Percentiles rank a stretch among this genome's conserved stretches.
Conservation (phyloP, 2,888 invertebrate genomes). For the Myopa testacea region DNA sequence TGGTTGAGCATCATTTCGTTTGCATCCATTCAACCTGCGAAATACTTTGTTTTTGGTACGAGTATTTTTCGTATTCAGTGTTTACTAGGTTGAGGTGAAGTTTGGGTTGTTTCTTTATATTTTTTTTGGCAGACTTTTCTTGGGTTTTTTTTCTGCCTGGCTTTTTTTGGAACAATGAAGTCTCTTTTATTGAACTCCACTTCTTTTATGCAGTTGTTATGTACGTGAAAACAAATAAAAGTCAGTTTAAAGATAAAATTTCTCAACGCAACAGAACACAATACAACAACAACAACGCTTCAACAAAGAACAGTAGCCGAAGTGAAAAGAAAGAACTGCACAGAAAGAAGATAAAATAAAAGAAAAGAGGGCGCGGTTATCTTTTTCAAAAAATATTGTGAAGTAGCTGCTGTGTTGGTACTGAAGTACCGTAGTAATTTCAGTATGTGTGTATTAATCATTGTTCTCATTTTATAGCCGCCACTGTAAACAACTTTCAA, state of each 20-base stretch:
- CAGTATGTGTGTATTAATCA: neutral
- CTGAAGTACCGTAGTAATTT: too few species aligned
- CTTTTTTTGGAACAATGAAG: conserved; percentile 4
- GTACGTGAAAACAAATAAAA: conserved; percentile 4
- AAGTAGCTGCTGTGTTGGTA: too few species aligned
- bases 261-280: neutral
- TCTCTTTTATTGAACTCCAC: conserved; percentile 1
- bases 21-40: too few species aligned
- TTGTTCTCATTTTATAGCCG: neutral
- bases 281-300: too few species aligned
- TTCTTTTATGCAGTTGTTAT: neutral
- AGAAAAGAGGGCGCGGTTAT: conserved; percentile 13
- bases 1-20: too few species aligned
- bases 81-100: too few species aligned
- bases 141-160: neutral
- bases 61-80: too few species aligned
- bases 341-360: neutral
- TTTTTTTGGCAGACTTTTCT: neutral
- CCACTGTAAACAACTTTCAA: neutral
- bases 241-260: neutral
- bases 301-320: neutral
- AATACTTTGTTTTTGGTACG: too few species aligned
- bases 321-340: too few species aligned
- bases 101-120: too few species aligned
- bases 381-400: neutral